phyloP scores from a whole-genome alignment of 2,888 invertebrate species.

The Caprella mutica region DNA sequence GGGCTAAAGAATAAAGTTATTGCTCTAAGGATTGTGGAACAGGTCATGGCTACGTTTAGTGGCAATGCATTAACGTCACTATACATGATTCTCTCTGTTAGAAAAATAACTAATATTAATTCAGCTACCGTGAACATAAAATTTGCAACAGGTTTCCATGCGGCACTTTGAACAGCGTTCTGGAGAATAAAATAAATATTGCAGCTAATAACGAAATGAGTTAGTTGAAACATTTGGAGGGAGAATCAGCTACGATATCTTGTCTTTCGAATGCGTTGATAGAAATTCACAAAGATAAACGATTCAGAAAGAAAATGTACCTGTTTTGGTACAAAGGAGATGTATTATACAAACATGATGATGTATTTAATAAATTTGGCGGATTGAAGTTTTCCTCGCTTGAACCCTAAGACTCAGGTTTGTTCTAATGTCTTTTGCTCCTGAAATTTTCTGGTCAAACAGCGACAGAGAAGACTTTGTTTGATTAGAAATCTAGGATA shows the following conservation, averaged over 20 bases:
- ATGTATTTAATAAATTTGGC: not conserved
- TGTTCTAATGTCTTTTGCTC: not conserved
- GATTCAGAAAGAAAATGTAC: not conserved
- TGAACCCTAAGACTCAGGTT: not conserved
- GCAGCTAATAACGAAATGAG: not conserved
- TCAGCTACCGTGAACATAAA: not conserved
- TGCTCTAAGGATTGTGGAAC: not conserved
- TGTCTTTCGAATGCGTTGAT: not conserved
- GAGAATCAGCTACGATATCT: not conserved
- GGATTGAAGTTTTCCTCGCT: not conserved
- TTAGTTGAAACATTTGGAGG: not conserved
- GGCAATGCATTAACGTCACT: slow-evolving; percentile 2
- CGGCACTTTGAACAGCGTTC: not conserved
- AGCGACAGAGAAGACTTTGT: not conserved
- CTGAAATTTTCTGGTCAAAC: not conserved
- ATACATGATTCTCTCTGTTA: not conserved
- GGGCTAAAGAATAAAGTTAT: not conserved
- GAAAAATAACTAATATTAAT: not conserved
- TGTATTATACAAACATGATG: not conserved
- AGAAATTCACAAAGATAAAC: not conserved
- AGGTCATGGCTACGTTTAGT: slow-evolving; percentile 1
- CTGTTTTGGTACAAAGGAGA: slow-evolving; percentile 10
- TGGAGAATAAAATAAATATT: not conserved
- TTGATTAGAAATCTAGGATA: not conserved
- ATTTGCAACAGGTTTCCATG: slow-evolving; percentile 1